phyloP scores from a whole-genome alignment of 2,797 vertebrate species.

The Decapterus maruadsi region DNA sequence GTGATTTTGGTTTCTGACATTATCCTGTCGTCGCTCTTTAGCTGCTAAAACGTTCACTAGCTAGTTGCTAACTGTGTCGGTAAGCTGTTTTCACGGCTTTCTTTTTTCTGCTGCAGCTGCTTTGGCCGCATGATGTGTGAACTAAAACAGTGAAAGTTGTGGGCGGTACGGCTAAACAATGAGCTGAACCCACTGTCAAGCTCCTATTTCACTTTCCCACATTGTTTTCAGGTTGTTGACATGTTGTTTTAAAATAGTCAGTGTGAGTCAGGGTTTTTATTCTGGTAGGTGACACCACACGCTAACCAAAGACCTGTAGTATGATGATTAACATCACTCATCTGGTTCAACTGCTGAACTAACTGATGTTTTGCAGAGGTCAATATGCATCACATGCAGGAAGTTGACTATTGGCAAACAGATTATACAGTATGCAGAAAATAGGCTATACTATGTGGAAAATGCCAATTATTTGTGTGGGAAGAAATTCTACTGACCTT shows the following conservation, averaged over 20 bases:
- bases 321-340: not conserved
- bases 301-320: not conserved
- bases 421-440: not conserved
- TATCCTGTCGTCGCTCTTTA: not conserved
- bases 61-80: not conserved
- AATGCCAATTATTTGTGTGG: not conserved
- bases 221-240: too few relatives aligned
- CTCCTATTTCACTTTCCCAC: not conserved
- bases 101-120: not conserved
- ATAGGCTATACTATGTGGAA: not conserved
- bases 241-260: not conserved
- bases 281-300: not conserved
- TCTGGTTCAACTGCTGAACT: not conserved
- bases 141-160: not conserved
- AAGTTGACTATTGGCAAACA: not conserved
- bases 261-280: not conserved
- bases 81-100: not conserved
- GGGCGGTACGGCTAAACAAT: not conserved
- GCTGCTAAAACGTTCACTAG: not conserved
- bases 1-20: not conserved
- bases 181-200: not conserved
- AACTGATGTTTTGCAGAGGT: not conserved
- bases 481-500: not conserved
- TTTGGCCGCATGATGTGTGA: not conserved
- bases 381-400: not conserved